Evolutionary conservation across 2,888 invertebrate species (phyloP).

Genomic region (Caenorhabditis panamensis): DNA sequence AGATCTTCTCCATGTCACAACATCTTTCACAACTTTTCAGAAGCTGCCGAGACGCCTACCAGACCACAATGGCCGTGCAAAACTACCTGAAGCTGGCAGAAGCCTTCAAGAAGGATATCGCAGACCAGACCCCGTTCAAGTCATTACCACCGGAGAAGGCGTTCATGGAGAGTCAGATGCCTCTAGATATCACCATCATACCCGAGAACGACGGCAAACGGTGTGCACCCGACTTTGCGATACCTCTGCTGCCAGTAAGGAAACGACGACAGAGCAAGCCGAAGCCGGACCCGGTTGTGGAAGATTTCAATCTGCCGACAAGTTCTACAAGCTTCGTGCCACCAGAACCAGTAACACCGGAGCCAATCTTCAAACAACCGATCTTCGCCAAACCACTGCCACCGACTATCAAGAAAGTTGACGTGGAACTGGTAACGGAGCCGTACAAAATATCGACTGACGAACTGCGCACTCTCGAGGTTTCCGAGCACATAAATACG

Average conservation of each 20-base stretch:
- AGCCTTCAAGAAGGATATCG: slow-evolving; percentile 56
- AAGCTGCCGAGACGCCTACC: slow-evolving; percentile 51
- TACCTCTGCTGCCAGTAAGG: slow-evolving; percentile 42
- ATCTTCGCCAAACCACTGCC: neutral
- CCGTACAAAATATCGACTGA: slow-evolving; percentile 10
- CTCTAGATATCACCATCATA: slow-evolving; percentile 54
- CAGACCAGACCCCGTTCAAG: slow-evolving; percentile 16
- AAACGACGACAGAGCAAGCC: slow-evolving; percentile 8
- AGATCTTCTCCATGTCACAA: no score
- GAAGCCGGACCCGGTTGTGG: neutral
- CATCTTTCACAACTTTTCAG: no score
- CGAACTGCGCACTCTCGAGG: slow-evolving; percentile 23
- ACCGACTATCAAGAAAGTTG: neutral
- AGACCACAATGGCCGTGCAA: slow-evolving; percentile 51
- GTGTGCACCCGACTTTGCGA: slow-evolving; percentile 50
- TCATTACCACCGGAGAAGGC: slow-evolving; percentile 51
- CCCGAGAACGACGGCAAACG: slow-evolving; percentile 61
- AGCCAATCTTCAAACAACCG: neutral
- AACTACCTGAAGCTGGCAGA: slow-evolving; percentile 61
- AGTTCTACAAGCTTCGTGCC: neutral
- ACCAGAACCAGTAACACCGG: neutral
- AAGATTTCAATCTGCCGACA: neutral
- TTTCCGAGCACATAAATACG: slow-evolving; percentile 22
- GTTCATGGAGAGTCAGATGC: slow-evolving; percentile 63
- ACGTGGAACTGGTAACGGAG: slow-evolving; percentile 23